Conservation (phyloP, 2,888 invertebrate species). For the Antheraea assamensis region DNA sequence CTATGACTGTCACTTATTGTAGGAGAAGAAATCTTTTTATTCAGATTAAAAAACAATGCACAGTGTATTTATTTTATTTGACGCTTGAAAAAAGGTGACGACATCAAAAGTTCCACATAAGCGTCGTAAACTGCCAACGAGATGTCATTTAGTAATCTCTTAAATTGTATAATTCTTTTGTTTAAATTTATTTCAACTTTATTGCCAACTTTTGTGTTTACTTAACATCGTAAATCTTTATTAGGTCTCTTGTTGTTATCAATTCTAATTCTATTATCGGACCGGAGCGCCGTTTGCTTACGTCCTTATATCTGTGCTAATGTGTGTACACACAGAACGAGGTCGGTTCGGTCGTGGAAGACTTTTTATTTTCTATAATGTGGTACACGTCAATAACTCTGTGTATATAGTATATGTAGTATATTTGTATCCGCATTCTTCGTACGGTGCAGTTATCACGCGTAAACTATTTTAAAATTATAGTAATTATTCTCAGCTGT, state of each 20-base stretch:
- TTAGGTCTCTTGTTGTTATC: conserved; percentile 21
- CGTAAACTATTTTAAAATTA: conserved; percentile 28
- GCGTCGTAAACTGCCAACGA: not conserved
- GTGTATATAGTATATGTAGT: too few relatives aligned
- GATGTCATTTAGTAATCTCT: conserved; percentile 6
- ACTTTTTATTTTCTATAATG: conserved; percentile 46
- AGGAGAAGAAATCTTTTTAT: not conserved
- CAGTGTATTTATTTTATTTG: not conserved
- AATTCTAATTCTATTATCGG: conserved; percentile 27
- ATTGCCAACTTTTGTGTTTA: conserved; percentile 8
- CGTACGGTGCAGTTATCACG: conserved; percentile 34
- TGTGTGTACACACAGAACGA: conserved; percentile 31
- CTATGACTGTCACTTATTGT: conserved; percentile 22
- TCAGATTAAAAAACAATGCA: not conserved
- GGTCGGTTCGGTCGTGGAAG: conserved; percentile 31
- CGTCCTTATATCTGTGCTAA: conserved; percentile 36
- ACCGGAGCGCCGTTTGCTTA: conserved; percentile 25
- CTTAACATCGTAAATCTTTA: conserved; percentile 17
- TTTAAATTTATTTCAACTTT: not conserved
- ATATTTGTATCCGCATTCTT: conserved; percentile 40
- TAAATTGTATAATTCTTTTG: not conserved
- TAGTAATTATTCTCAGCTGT: conserved; percentile 23
- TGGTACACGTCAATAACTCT: conserved; percentile 37
- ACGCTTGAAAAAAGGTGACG: not conserved
- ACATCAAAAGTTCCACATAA: not conserved